A percentile compares a stretch with the other conserved stretches of the same genome.
These are phyloP conservation scores for Dasyurus viverrinus DNA, from an alignment of 2,113 vertebrate species.

Conservation along the genomic window DNA sequence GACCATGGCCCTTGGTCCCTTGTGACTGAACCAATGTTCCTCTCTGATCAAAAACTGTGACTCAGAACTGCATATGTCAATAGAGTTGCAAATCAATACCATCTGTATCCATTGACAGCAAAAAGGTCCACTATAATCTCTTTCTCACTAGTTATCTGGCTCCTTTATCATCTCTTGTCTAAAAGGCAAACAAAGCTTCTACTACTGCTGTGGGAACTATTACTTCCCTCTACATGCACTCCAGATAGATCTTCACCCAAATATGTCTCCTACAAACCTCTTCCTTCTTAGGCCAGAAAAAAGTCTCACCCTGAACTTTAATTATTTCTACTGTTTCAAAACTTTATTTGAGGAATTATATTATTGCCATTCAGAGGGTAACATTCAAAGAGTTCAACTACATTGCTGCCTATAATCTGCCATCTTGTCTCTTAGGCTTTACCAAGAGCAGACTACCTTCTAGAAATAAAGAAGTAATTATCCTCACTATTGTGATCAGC, in stretches of 20 bases:
- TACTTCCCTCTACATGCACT: not conserved
- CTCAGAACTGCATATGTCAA: not conserved
- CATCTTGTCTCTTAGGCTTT: not conserved
- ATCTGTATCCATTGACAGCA: not conserved
- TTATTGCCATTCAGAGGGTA: not conserved
- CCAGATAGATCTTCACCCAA: not conserved
- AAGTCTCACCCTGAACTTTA: not conserved
- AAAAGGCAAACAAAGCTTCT: not conserved
- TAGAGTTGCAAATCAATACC: not conserved
- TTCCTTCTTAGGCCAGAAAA: not conserved
- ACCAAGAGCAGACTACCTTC: not conserved
- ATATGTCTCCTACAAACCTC: not conserved
- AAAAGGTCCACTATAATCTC: not conserved
- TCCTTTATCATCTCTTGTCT: not conserved
- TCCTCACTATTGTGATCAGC: not conserved
- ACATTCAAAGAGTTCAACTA: not conserved
- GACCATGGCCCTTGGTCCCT: no score
- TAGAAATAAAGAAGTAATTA: not conserved
- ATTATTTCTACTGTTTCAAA: not conserved
- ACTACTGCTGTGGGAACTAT: not conserved
- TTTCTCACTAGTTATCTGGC: not conserved
- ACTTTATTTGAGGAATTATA: not conserved
- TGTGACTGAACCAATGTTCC: no score
- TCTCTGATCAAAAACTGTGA: no score
- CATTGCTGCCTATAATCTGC: not conserved